Evolutionary conservation across 1,140 invertebrate species (phyloP), one percentile per base, ranked within the genome.

Genomic region (Notospermus geniculatus): DNA sequence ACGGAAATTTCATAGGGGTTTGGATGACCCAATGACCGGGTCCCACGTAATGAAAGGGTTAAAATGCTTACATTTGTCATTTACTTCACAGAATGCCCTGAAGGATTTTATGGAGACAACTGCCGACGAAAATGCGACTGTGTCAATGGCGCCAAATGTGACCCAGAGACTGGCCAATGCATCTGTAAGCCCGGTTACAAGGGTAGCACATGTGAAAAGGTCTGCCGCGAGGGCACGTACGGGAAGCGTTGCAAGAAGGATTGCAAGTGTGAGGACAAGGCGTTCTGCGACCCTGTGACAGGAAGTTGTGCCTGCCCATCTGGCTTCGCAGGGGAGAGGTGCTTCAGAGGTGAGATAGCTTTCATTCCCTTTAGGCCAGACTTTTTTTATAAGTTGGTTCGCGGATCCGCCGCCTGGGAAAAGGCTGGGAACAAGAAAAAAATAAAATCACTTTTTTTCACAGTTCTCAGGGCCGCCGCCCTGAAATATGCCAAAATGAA

Each of bases 121-220:
- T 84, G 84, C 62, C 61, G 67, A 54, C 77, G 82, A 52, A 62
- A 74, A 25, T 87, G 85, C 72, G 67, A 78, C 41, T 83, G 81
- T 64, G 62, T 69, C 29, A 79, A 80, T 46, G 73, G 71, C 28
- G 71, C 74, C 4, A 58, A 57, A 9, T 73, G 71, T 45, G 63
- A 79, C 59, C 57, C 63, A 7, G 60, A 56, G 17, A 68, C 67
- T 32, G 75, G 78, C 19, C 59, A 70, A 29, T 71, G 70, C 54
- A 57, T 71, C 2, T 71, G 70, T 43, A 58, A 62, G 2, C 63
- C 67, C n/a, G 74, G 74, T 19, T 78, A 73, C 65, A 67, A 69
- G 64, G 79, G 75, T 15, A 52, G 65, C 11, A 69, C 76, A 23
- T 82, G 80, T 66, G 74, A 81, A 59, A 59, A 61, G 67, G 32